These are phyloP conservation scores for Sterna hirundo DNA, from an alignment of 2,113 vertebrate species.

Conservation along the genomic window DNA sequence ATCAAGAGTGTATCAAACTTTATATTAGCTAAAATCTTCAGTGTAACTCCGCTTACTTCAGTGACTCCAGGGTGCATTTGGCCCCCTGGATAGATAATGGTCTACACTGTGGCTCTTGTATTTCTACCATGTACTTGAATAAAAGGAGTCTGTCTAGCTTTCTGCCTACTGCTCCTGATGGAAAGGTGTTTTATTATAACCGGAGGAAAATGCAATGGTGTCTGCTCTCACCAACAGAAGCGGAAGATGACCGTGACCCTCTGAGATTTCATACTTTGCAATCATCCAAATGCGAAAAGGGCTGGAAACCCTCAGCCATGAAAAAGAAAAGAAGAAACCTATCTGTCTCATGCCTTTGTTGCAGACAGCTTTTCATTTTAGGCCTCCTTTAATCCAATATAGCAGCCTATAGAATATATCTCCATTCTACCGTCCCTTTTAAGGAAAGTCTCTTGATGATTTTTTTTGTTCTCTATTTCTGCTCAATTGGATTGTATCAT, in stretches of 20 bases:
- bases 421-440: not conserved
- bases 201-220: not conserved
- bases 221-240: not conserved
- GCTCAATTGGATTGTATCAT: not conserved
- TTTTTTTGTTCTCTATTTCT: constrained; percentile 35
- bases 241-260: not conserved
- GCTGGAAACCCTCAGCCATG: not conserved
- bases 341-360: not conserved
- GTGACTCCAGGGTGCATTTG: not conserved
- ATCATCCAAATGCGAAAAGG: not conserved
- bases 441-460: constrained; percentile 11
- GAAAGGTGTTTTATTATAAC: not conserved
- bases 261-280: not conserved
- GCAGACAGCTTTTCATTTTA: constrained; percentile 15
- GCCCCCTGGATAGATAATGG: not conserved
- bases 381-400: constrained; percentile 3
- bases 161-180: not conserved
- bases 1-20: not conserved
- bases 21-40: not conserved
- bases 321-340: not conserved
- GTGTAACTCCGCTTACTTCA: not conserved
- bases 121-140: not conserved
- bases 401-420: not conserved
- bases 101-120: not conserved
- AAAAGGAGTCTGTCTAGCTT: not conserved